Base-by-base conservation (phyloP, 2,888 invertebrate species). In the Pachycephus smyrnensis region DNA sequence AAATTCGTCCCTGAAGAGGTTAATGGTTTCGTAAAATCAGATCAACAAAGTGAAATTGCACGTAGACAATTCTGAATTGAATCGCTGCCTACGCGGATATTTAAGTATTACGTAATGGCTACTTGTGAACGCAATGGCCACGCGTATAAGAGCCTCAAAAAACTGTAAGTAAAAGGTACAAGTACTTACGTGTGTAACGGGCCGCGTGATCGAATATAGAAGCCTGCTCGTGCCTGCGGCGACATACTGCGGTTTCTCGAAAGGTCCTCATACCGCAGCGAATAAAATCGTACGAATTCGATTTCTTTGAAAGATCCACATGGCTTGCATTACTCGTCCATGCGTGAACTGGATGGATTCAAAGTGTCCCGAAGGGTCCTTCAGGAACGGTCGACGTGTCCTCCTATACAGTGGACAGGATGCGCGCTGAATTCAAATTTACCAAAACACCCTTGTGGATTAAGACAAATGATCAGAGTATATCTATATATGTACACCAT, bases 261-360 rank as follows among this genome's bases (percentile, higher is more conserved):
- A 85, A 81, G 85, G 83, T 79, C 87, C 88, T 82, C 78, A 87
- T 80, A 85, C 86, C 84, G 83, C 82, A 87, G 55, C 23, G 55
- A 86, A 87, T 87, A 89, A 89, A 90, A 90, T 90, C 87, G 83
- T 88, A 90, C 88, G 89, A 90, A 90, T 89, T 90, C 83, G 81
- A 82, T 80, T 81, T 37, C 23, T 55, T 55, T 6, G 55, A 9
- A 23, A 55, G 55, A 55, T 55, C 23, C 55, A 23, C 55, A 55
- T 9, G 55, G 55, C 23, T 9, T 23, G 55, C 23, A 84, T 83
- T 80, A 83, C 81, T 85, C 87, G 85, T n/a, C 83, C 89, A 88
- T 89, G 89, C 89, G 89, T 89, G 84, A 88, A 87, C 75, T 9
- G 55, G 55, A 55, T 23, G 82, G 88, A 86, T 87, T 88, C 86